Conservation (phyloP, 1,140 invertebrate species). For the Ceratina calcarata region DNA sequence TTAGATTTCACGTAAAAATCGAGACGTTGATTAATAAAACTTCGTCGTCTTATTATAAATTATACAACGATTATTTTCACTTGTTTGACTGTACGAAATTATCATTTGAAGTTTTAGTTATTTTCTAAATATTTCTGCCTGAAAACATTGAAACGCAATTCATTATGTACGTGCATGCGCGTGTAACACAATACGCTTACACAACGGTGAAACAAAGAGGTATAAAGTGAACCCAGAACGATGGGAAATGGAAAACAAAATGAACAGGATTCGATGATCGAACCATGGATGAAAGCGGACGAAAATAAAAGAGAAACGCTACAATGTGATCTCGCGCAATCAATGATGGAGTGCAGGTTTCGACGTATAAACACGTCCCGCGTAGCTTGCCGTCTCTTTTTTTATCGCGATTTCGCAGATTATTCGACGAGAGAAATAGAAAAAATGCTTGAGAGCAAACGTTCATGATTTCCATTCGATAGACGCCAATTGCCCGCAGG, state of each 20-base stretch:
- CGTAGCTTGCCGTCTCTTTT: neutral
- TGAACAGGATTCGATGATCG: neutral
- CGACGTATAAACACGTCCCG: neutral
- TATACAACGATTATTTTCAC: too few species aligned
- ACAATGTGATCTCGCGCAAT: neutral
- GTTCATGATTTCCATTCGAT: neutral
- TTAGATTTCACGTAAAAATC: too few species aligned
- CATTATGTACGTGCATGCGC: neutral
- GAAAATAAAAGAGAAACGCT: neutral
- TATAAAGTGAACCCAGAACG: neutral
- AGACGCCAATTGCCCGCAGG: neutral
- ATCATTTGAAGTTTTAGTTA: too few species aligned
- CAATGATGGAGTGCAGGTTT: neutral
- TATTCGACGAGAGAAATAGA: neutral
- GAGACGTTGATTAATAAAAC: too few species aligned
- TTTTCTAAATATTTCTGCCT: neutral
- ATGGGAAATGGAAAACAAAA: neutral
- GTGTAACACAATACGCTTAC: neutral
- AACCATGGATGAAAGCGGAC: neutral
- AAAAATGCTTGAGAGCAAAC: neutral
- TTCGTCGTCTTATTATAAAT: too few species aligned
- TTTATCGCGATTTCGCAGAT: neutral
- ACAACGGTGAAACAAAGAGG: neutral
- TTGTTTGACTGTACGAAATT: too few species aligned
- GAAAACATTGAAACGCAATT: neutral